phyloP scores from a whole-genome alignment of 2,888 invertebrate species.

The Epiblema foenella region DNA sequence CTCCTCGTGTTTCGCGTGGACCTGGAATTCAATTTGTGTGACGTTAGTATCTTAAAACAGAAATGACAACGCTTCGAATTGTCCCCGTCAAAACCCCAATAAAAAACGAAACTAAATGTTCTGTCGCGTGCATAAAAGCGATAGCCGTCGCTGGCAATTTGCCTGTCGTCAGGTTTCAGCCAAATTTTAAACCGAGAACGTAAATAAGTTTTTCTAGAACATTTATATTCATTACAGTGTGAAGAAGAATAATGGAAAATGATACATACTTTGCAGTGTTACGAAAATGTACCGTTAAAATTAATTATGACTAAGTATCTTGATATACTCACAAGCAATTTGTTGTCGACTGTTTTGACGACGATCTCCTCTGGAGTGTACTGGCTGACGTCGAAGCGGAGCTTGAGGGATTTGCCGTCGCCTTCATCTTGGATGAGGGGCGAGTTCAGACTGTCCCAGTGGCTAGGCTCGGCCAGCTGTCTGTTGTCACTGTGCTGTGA shows the following conservation, averaged over 20 bases:
- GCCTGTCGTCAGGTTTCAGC: constrained; percentile 61
- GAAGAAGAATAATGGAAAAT: constrained; percentile 50
- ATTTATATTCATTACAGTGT: constrained; percentile 65
- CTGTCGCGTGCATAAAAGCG: constrained; percentile 55
- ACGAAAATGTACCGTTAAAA: constrained; percentile 19
- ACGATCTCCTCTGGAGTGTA: constrained; percentile 99
- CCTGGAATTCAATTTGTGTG: constrained; percentile 84
- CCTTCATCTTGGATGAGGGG: constrained; percentile 97
- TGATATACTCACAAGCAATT: constrained; percentile 92
- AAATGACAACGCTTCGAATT: constrained; percentile 29
- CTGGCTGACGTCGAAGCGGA: constrained; percentile 98
- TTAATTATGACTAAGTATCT: constrained; percentile 4
- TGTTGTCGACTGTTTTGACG: constrained; percentile 99
- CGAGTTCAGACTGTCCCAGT: constrained; percentile 95
- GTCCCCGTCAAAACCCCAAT: constrained; percentile 55
- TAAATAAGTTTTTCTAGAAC: constrained; percentile 60
- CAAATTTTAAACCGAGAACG: constrained; percentile 56
- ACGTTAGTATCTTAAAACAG: constrained; percentile 42
- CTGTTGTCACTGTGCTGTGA: constrained; percentile 86
- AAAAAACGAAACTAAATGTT: constrained; percentile 51
- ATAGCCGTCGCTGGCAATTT: constrained; percentile 65
- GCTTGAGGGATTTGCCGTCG: constrained; percentile 96
- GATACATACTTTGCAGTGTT: constrained; percentile 24
- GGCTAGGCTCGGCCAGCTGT: constrained; percentile 86
- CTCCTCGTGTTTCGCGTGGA: constrained; percentile 99